phyloP scores from a whole-genome alignment of 1,140 invertebrate genomes.

The Leucophenga varia region DNA sequence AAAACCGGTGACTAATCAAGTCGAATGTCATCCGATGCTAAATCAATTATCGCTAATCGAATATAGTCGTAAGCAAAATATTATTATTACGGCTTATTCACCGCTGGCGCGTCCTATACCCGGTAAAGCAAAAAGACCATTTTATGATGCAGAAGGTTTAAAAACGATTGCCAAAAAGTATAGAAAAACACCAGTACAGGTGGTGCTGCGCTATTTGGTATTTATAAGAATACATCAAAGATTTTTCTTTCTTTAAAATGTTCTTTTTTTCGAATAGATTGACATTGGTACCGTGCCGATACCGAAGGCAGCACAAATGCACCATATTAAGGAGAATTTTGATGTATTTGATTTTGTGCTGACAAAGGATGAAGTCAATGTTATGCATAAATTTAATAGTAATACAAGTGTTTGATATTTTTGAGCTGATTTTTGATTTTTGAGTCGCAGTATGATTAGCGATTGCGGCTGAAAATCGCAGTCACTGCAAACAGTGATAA shows the following conservation, averaged over 20 bases:
- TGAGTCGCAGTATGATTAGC: too few relatives aligned
- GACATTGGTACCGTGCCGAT: conserved; percentile 63
- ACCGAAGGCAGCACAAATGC: conserved; percentile 72
- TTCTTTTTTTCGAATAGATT: conserved; percentile 15
- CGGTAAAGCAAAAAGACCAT: conserved; percentile 35
- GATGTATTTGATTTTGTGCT: conserved; percentile 73
- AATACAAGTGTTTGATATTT: too few relatives aligned
- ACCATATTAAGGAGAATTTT: conserved; percentile 71
- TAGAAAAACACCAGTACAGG: conserved; percentile 70
- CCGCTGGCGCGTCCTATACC: conserved; percentile 71
- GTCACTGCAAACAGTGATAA: too few relatives aligned
- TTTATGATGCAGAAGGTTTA: conserved; percentile 62
- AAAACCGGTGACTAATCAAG: conserved; percentile 63
- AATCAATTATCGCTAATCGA: conserved; percentile 73
- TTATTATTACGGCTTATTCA: conserved; percentile 77
- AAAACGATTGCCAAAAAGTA: conserved; percentile 67
- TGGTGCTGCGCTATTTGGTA: conserved; percentile 66
- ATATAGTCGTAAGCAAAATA: conserved; percentile 69
- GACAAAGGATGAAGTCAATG: conserved; percentile 63
- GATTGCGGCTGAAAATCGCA: too few relatives aligned
- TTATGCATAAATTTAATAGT: conserved; percentile 65
- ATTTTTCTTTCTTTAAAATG: neutral
- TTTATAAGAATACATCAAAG: neutral
- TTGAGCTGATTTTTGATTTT: too few relatives aligned
- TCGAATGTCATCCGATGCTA: conserved; percentile 84